Conservation (phyloP, 1,140 invertebrate genomes). For the Drosophila murphyi region DNA sequence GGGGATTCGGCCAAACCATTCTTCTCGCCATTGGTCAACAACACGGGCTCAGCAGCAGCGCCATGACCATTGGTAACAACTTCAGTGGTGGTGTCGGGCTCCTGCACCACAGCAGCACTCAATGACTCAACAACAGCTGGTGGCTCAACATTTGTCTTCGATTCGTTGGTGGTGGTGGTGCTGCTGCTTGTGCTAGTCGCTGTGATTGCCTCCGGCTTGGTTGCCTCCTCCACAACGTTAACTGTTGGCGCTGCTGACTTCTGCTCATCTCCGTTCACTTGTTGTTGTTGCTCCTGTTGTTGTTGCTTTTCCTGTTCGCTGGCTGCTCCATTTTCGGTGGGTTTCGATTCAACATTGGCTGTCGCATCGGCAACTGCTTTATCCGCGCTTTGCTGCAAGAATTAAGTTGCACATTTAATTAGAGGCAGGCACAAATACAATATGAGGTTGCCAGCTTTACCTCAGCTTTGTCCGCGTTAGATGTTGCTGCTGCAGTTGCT, state of each 20-base stretch:
- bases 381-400: constrained; percentile 29
- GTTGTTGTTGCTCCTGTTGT: constrained; percentile 45
- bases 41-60: constrained; percentile 38
- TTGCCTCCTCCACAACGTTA: constrained; percentile 41
- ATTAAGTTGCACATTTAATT: neutral
- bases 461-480: constrained; percentile 35
- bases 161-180: constrained; percentile 43
- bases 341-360: constrained; percentile 53
- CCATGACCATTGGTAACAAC: constrained; percentile 74
- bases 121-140: constrained; percentile 35
- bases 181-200: constrained; percentile 28
- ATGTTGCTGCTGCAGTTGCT: constrained; percentile 15
- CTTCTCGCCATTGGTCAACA: constrained; percentile 67
- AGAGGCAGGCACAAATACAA: neutral
- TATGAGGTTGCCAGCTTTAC: constrained; percentile 25
- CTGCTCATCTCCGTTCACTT: constrained; percentile 64
- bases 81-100: constrained; percentile 29
- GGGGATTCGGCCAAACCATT: constrained; percentile 66
- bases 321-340: constrained; percentile 70
- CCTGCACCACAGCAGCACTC: constrained; percentile 24
- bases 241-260: constrained; percentile 37
- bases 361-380: constrained; percentile 42
- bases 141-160: constrained; percentile 85
- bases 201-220: constrained; percentile 30
- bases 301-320: constrained; percentile 40